Percentiles rank a stretch among this genome's conserved stretches.
Conservation (phyloP, 2,888 invertebrate species). For the Thelaira solivaga region DNA sequence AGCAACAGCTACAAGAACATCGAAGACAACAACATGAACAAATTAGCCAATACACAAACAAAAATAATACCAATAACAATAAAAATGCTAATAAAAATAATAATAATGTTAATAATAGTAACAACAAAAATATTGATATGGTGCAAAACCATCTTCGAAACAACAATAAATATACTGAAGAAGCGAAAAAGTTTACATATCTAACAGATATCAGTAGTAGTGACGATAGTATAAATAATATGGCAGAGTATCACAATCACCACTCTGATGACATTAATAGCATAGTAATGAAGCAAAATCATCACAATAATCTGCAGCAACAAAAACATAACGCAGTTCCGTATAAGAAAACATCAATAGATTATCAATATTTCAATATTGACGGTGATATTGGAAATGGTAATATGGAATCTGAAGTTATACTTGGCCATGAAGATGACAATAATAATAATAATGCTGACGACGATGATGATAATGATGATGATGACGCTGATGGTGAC, state of each 20-base stretch:
- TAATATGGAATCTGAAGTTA: background rate
- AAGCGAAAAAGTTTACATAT: constrained; percentile 58
- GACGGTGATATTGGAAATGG: background rate
- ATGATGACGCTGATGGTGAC: background rate
- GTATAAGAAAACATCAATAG: constrained; percentile 1
- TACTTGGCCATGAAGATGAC: background rate
- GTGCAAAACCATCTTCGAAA: constrained; percentile 58
- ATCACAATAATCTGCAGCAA: background rate
- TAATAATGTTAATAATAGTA: constrained; percentile 61
- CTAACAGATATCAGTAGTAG: constrained; percentile 55
- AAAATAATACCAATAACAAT: constrained; percentile 65
- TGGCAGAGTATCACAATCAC: constrained; percentile 24
- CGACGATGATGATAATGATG: background rate
- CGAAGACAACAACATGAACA: constrained; percentile 31
- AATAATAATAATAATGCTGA: background rate
- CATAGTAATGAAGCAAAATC: constrained; percentile 20
- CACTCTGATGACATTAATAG: constrained; percentile 38
- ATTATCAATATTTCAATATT: background rate
- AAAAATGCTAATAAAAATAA: constrained; percentile 13
- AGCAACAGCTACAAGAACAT: constrained; percentile 21
- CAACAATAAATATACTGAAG: constrained; percentile 48
- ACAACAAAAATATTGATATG: constrained; percentile 63
- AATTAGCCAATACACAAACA: constrained; percentile 31
- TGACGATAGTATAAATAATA: constrained; percentile 41
- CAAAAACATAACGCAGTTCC: background rate